Evolutionary conservation across 2,797 vertebrate species (phyloP).

Genomic region (Acanthopagrus latus): DNA sequence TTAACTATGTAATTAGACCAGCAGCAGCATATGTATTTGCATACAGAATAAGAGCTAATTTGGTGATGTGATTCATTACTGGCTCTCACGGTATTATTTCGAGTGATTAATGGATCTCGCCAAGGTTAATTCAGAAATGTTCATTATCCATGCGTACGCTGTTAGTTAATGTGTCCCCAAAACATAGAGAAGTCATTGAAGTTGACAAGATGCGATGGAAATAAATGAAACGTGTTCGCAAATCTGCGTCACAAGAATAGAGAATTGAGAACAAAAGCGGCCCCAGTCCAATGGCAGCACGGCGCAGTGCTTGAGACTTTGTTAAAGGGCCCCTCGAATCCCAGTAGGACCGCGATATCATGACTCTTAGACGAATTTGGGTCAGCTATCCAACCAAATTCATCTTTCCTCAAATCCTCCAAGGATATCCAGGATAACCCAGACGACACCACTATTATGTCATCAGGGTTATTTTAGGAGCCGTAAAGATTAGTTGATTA

Average conservation of each 20-base stretch:
- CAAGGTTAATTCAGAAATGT: conserved; percentile 73
- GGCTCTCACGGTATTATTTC: conserved; percentile 58
- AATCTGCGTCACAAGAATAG: conserved; percentile 5
- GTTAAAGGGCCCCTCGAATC: neutral
- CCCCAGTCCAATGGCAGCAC: neutral
- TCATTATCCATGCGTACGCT: conserved; percentile 64
- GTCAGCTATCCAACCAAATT: neutral
- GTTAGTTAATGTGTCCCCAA: conserved; percentile 64
- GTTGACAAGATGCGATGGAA: conserved; percentile 58
- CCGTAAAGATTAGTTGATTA: neutral
- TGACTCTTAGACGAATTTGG: neutral
- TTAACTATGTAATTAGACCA: conserved; percentile 78
- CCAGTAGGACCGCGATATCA: neutral
- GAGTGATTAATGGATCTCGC: conserved; percentile 73
- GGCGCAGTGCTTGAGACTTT: neutral
- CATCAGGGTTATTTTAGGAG: neutral
- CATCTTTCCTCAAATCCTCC: no score
- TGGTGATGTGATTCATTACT: conserved; percentile 80
- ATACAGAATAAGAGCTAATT: conserved; percentile 81
- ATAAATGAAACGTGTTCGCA: conserved; percentile 44
- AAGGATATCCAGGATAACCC: neutral
- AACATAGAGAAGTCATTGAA: conserved; percentile 63
- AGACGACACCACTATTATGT: neutral
- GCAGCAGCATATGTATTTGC: conserved; percentile 79
- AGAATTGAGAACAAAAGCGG: conserved; percentile 21